Evolutionary conservation across 2,797 vertebrate species (phyloP), one percentile per base, ranked within the genome.

Genomic region (Myotis daubentonii): DNA sequence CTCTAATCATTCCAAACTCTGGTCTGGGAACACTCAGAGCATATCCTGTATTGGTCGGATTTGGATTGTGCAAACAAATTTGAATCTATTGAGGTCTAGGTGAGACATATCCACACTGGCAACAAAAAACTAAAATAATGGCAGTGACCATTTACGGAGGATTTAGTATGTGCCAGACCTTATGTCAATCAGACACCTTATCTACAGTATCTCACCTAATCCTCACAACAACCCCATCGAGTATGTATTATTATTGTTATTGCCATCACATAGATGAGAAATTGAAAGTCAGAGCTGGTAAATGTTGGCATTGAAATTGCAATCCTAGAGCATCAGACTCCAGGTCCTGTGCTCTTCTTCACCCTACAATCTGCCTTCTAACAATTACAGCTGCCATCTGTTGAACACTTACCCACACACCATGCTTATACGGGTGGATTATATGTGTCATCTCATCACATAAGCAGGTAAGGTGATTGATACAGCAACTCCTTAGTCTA

Each of bases 51-150:
- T 12, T 76, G 38, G 20, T 57, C 36, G 49, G 30, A 84, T 78
- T 66, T 84, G 49, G 15, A 53, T 25, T 49, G 4, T 57, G 49
- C 33, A 51, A 41, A 49, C 9, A 17, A 85, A 79, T 51, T 85
- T 33, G 16, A 85, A 85, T 75, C 81, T 49, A 22, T 16, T 44
- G 4, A 55, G 5, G 2, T 79, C 33, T 71, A 28, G 23, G 9
- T 44, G 8, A 83, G 49, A 70, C 7, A 55, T 4, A 41, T 36
- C 12, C 38, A 53, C 25, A 23, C 0, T 66, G 12, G 41, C 16
- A 68, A 55, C 6, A 70, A 62, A 93, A 93, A 47, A 44, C 60
- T 92, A 85, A 95, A 91, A 49, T 60, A 57, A 60, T n/a, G 6
- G 19, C 25, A 72, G 55, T 7, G 49, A 7, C 3, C 13, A 71